These are phyloP conservation scores for Haliclystus octoradiatus DNA, from an alignment of 30 jellyfish, hydroid and myxozoan species.

Conservation along the genomic window DNA sequence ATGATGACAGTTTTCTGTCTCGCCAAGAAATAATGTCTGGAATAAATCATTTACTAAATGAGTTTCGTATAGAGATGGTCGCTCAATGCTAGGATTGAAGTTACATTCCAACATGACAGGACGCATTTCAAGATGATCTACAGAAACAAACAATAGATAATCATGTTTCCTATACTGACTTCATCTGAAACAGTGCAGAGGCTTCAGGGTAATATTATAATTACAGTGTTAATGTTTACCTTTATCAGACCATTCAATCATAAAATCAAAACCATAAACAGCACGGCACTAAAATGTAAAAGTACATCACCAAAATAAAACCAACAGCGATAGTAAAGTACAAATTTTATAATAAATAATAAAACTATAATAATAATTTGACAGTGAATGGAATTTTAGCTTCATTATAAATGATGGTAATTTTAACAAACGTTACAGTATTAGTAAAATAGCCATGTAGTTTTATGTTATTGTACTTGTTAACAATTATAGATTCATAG, in stretches of 20 bases:
- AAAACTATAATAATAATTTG: too few relatives aligned
- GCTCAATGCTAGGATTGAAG: slow-evolving; percentile 27
- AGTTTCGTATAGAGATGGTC: slow-evolving; percentile 32
- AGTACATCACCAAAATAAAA: too few relatives aligned
- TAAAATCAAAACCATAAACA: slow-evolving; percentile 54
- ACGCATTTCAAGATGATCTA: slow-evolving; percentile 45
- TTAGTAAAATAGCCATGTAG: too few relatives aligned
- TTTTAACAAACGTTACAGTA: too few relatives aligned
- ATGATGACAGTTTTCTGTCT: neutral
- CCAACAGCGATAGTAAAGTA: too few relatives aligned
- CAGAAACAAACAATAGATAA: neutral
- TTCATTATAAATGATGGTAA: too few relatives aligned
- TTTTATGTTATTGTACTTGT: too few relatives aligned
- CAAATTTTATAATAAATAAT: too few relatives aligned
- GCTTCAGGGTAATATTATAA: neutral
- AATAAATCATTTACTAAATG: slow-evolving; percentile 33
- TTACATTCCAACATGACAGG: slow-evolving; percentile 65
- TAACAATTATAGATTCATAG: too few relatives aligned
- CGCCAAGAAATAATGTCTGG: slow-evolving; percentile 18
- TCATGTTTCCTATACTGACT: too few relatives aligned
- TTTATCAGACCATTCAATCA: slow-evolving; percentile 56
- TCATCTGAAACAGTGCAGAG: neutral
- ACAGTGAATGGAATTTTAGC: too few relatives aligned
- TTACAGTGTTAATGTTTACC: slow-evolving; percentile 15
- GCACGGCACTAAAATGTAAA: slow-evolving; percentile 39